These are phyloP conservation scores for Phylloscopus trochiloides DNA, from an alignment of 2,113 vertebrate genomes.

Conservation along the genomic window DNA sequence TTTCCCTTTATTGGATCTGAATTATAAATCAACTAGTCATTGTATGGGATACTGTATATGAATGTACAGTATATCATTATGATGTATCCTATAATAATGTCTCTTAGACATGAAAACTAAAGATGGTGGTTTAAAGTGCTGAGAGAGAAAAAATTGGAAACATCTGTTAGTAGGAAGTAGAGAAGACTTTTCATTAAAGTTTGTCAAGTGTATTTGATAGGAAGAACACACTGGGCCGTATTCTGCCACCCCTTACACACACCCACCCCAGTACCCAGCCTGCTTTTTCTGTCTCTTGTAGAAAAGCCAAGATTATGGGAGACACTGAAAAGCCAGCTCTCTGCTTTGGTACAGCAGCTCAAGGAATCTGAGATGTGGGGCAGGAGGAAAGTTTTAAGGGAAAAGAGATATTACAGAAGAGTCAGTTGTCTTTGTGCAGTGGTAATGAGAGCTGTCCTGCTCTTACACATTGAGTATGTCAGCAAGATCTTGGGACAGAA, in stretches of 20 bases:
- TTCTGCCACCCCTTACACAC: constrained; percentile 12
- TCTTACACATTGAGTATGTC: neutral
- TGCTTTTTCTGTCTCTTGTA: neutral
- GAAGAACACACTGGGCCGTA: constrained; percentile 31
- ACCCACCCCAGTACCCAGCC: neutral
- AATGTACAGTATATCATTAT: constrained; percentile 78
- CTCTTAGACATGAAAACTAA: constrained; percentile 79
- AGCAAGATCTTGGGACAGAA: neutral
- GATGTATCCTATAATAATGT: constrained; percentile 81
- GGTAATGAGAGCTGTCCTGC: neutral
- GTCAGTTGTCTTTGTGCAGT: neutral
- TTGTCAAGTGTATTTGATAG: constrained; percentile 70
- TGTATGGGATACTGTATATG: constrained; percentile 75
- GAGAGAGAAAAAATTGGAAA: constrained; percentile 78
- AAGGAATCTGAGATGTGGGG: neutral
- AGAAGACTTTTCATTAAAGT: constrained; percentile 78
- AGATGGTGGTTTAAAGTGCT: constrained; percentile 77
- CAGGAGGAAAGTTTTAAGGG: neutral
- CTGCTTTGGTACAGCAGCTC: neutral
- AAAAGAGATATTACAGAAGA: neutral
- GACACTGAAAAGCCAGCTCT: neutral
- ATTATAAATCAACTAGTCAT: constrained; percentile 76
- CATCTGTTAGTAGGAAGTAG: constrained; percentile 76
- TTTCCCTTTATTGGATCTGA: constrained; percentile 77
- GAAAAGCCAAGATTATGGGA: constrained; percentile 8